Conservation (phyloP, 2,888 invertebrate species). For the Bursaphelenchus okinawaensis region DNA sequence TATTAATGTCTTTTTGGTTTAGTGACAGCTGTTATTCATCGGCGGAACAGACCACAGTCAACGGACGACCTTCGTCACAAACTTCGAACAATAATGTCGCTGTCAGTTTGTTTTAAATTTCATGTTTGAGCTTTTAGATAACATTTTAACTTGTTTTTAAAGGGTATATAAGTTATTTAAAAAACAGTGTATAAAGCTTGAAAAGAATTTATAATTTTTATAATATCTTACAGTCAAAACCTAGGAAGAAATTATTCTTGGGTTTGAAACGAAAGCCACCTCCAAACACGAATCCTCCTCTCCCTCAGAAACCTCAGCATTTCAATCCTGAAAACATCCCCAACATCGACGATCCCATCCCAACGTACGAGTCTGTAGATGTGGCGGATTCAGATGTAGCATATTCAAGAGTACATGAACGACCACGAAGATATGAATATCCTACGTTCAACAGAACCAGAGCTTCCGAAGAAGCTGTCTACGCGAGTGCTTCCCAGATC, state of each 20-base stretch:
- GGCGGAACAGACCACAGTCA: too few species aligned
- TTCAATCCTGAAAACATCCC: constrained; percentile 15
- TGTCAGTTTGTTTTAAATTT: too few species aligned
- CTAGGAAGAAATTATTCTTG: neutral
- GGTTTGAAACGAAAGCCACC: neutral
- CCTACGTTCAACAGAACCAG: constrained; percentile 31
- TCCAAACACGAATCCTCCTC: neutral
- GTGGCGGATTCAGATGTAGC: constrained; percentile 44
- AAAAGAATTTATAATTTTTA: neutral
- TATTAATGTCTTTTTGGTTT: too few species aligned
- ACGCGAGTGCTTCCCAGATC: constrained; percentile 51
- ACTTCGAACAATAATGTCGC: neutral
- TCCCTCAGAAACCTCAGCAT: neutral
- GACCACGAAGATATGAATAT: constrained; percentile 37
- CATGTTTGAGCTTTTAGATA: too few species aligned
- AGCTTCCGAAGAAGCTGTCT: constrained; percentile 32
- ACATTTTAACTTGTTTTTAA: too few species aligned
- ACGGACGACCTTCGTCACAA: neutral
- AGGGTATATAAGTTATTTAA: too few species aligned
- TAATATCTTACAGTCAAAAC: neutral
- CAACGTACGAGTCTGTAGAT: constrained; percentile 50
- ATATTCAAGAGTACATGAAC: constrained; percentile 44
- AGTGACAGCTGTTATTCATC: too few species aligned
- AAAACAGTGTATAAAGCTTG: too few species aligned
- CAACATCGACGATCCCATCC: constrained; percentile 40